Evolutionary conservation across 2,888 invertebrate genomes (phyloP), one percentile per base, ranked within the genome.

Genomic region (Eupelmus urozonus): DNA sequence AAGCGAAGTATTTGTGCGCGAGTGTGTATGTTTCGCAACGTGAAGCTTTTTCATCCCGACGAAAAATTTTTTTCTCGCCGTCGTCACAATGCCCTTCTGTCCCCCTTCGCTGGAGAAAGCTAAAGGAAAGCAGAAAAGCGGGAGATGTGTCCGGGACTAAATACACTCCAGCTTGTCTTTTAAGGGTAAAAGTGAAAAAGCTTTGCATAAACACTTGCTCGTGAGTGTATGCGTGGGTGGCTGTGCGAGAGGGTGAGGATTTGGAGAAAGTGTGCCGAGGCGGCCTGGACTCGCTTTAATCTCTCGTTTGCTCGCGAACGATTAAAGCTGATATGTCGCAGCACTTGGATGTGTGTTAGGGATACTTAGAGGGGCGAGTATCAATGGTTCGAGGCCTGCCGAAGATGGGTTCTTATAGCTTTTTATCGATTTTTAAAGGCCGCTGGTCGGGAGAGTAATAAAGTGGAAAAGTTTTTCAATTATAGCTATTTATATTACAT

Each of bases 271-370:
- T 69, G 51, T 69, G 67, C 51, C 66, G 67, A 53, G 45, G 34
- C n/a, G n/a, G n/a, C 53, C 34, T 45, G 34, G 40, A 57, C 11
- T 45, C 62, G 51, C 53, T 66, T 69, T 62, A 66, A 67, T 67
- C 69, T 60, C 45, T n/a, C n/a, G n/a, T n/a, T n/a, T 7, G 45
- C 29, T 2, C 45, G 1, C 53, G 25, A 42, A 11, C 62, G 29
- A 75, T 75, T 67, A 69, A 76, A 69, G 51, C 25, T 27, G 55
- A 76, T 67, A n/a, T n/a, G n/a, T n/a, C n/a, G n/a, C n/a, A n/a
- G n/a, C n/a, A n/a, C n/a, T n/a, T n/a, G n/a, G n/a, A 34, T 34
- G 34, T 9, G 34, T 34, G 3, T 34, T 34, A 34, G 3, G 34
- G 9, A 9, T 9, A 9, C 34, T 34, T 3, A 34, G 34, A 34